Evolutionary conservation across 2,113 vertebrate genomes (phyloP), one percentile per base, ranked within the genome.

Genomic region (Cnemophilus loriae): DNA sequence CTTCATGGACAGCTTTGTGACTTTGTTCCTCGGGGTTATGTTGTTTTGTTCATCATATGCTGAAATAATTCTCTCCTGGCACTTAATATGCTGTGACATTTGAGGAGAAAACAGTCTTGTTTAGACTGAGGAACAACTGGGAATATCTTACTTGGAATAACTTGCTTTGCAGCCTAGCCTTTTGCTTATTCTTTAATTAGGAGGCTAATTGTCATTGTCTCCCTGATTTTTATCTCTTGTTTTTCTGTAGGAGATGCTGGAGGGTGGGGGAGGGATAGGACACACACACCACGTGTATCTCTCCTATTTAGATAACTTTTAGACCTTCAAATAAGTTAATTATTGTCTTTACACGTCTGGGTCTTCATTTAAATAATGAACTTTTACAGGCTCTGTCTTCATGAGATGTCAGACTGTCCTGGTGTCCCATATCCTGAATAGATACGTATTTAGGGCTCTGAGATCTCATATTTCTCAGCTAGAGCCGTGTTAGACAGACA

Each of bases 71-170:
- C 75, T 96, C 84, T 96, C 42, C 55, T 88, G 87, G 59, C 70
- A 59, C 85, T 93, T 88, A 95, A 50, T 91, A 95, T 95, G 81
- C 84, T 93, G 78, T 96, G 94, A 96, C 93, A 95, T 94, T 96
- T 96, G 70, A 93, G 70, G 59, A 71, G 81, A 95, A 96, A 92
- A 93, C 47, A 63, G 47, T 55, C 44, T 79, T 95, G 79, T 91
- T 95, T 93, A 80, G 77, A 47, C 65, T 59, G 63, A 70, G 39
- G 59, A 88, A 44, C 84, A 83, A 28, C 10, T 74, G 95, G 94
- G 95, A 95, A 96, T 95, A 95, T 68, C 16, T 37, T 84, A 4
- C 61, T 79, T 0, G 0, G 63, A 95, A 93, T 35, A 76, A 69
- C 35, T 85, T 61, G 30, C 39, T 95, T 91, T 94, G 53, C 76